Percentiles rank a stretch among this genome's conserved stretches.
Evolutionary conservation across 2,888 invertebrate genomes (phyloP).

Genomic region (Adela reaumurella): DNA sequence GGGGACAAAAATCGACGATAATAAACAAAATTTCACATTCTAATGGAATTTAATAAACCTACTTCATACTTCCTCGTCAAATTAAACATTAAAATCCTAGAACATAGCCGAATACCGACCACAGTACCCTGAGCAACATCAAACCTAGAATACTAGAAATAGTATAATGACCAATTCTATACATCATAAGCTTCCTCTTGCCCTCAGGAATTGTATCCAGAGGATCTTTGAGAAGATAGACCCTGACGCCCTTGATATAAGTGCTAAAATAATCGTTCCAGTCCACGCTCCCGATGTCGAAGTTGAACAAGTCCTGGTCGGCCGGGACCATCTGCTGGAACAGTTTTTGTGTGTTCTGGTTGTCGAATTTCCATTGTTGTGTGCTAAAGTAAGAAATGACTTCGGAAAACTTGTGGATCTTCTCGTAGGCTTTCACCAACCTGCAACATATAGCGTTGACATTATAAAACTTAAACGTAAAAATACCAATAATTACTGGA

Average conservation of each 20-base stretch:
- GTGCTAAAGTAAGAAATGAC: conserved; percentile 72
- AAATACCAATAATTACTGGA: too few relatives aligned
- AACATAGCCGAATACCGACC: background rate
- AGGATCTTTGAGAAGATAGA: conserved; percentile 73
- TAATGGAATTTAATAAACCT: too few relatives aligned
- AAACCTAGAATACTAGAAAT: conserved; percentile 3
- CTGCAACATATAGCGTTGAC: conserved; percentile 49
- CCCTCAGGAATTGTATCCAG: conserved; percentile 62
- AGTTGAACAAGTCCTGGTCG: conserved; percentile 62
- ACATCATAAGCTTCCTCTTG: conserved; percentile 33
- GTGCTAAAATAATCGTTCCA: conserved; percentile 69
- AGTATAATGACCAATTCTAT: conserved; percentile 22
- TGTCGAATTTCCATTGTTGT: conserved; percentile 68
- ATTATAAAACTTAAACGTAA: too few relatives aligned
- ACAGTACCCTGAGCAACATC: background rate
- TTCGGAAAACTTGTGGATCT: conserved; percentile 67
- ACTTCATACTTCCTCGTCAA: too few relatives aligned
- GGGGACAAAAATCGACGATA: too few relatives aligned
- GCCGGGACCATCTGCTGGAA: conserved; percentile 48
- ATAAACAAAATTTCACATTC: too few relatives aligned
- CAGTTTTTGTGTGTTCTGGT: conserved; percentile 53
- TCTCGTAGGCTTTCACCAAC: conserved; percentile 68
- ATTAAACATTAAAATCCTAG: background rate
- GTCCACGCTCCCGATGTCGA: conserved; percentile 59
- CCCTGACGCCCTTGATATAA: conserved; percentile 67